Base-by-base conservation (phyloP, 2,113 vertebrate genomes). In the Hippotragus niger region DNA sequence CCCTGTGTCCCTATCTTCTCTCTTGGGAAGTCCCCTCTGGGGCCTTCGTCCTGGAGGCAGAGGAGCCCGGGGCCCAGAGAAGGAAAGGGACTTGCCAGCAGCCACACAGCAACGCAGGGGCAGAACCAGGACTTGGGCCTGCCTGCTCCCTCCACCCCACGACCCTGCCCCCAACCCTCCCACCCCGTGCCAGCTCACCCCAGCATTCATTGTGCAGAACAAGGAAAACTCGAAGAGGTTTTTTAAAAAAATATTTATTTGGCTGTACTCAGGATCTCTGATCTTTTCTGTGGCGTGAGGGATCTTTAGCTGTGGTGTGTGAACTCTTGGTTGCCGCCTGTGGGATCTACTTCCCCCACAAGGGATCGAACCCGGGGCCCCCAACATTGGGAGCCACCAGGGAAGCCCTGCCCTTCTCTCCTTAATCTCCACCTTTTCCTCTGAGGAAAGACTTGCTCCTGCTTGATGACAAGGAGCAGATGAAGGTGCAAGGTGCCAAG, bases 121-220 rank as follows among this genome's bases (percentile, higher is more conserved):
- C 27, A 78, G 47, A 64, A 53, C 16, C 50, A 67, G 58, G 19
- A 17, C 47, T 36, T 25, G 45, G 21, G 12, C 12, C 55, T 1
- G 5, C 23, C 1, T 4, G 71, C 21, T 52, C 7, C 31, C 45
- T 76, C 29, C 16, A 9, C 43, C 45, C 78, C 21, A 17, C n/a
- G 25, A 5, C 15, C 2, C 78, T n/a, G 36, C 7, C 17, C 43
- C 4, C 62, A 7, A 62, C 85, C 53, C 14, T 17, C 40, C 13
- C 53, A 33, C 76, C 4, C 62, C 1, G 3, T 15, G 14, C 53
- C 3, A 1, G 7, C 12, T 15, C 43, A 16, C 33, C 33, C 19
- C 17, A 47, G 33, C 57, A 40, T 23, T 45, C 31, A 5, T 3
- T 5, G 21, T 27, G 33, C 3, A 1, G 3, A 45, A 33, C 0